Conservation (phyloP, 2,888 invertebrate genomes). For the Galerucella nymphaeae region DNA sequence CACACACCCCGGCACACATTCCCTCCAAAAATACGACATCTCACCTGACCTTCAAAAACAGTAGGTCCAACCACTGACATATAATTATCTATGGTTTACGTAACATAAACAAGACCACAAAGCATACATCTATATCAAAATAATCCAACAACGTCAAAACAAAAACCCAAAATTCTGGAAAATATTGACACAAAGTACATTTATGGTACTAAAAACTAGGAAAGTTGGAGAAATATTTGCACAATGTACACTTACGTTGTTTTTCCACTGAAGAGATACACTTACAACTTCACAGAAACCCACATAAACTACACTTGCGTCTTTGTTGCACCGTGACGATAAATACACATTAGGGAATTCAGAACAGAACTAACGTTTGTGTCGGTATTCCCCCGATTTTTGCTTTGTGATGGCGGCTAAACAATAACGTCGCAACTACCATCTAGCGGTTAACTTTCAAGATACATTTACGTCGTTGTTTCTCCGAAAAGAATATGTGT, state of each 20-base stretch:
- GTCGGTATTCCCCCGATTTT: constrained; percentile 12
- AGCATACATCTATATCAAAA: neutral
- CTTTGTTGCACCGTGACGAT: neutral
- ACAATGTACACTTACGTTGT: constrained; percentile 24
- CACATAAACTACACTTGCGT: constrained; percentile 18
- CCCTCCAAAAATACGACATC: neutral
- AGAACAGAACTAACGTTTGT: constrained; percentile 11
- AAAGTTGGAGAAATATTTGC: constrained; percentile 17
- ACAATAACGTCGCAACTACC: constrained; percentile 20
- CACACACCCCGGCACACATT: neutral
- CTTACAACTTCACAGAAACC: constrained; percentile 11
- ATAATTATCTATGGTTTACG: neutral
- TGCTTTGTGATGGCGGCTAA: neutral
- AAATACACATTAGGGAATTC: neutral
- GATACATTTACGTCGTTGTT: constrained; percentile 23
- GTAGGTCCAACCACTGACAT: neutral
- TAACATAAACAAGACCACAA: neutral
- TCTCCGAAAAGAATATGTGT: constrained; percentile 11
- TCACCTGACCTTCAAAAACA: neutral
- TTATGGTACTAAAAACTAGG: constrained; percentile 6
- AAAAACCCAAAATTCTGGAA: constrained; percentile 8
- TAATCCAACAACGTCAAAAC: neutral
- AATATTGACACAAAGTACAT: constrained; percentile 7
- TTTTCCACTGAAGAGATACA: neutral
- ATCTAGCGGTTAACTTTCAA: constrained; percentile 13